These are phyloP conservation scores for Leptosomus discolor DNA, from an alignment of 2,113 vertebrate genomes.

Conservation along the genomic window DNA sequence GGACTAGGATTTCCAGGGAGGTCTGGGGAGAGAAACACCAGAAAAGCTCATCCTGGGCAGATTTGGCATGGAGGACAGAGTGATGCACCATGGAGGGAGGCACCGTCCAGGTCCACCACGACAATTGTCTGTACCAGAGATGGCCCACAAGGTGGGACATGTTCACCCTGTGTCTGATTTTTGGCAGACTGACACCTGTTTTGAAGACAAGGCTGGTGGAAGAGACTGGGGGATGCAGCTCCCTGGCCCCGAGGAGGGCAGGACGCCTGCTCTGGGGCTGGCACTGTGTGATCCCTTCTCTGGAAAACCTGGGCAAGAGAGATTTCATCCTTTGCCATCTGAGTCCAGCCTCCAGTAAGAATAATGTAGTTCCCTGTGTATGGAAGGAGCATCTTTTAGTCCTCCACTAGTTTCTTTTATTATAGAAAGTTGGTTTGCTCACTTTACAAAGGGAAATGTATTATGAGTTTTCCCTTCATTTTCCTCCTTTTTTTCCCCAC, in stretches of 20 bases:
- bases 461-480: constrained; percentile 76
- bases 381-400: constrained; percentile 3
- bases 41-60: neutral
- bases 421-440: constrained; percentile 69
- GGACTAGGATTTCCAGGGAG: neutral
- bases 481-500: constrained; percentile 38
- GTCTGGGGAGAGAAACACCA: neutral
- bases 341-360: neutral
- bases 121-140: neutral
- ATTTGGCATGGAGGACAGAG: rapidly evolving
- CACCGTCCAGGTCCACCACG: neutral
- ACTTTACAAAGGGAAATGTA: constrained; percentile 72
- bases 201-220: neutral
- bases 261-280: rapidly evolving
- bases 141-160: rapidly evolving
- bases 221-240: neutral
- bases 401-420: constrained; percentile 14
- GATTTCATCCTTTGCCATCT: neutral
- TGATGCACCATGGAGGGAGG: rapidly evolving
- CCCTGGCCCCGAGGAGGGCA: rapidly evolving
- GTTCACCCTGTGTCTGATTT: neutral
- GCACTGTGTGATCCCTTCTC: neutral
- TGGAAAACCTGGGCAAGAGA: neutral
- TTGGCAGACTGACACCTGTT: neutral
- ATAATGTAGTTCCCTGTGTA: neutral